Base-by-base conservation (phyloP, 2,888 invertebrate species). In the Deilephila elpenor region DNA sequence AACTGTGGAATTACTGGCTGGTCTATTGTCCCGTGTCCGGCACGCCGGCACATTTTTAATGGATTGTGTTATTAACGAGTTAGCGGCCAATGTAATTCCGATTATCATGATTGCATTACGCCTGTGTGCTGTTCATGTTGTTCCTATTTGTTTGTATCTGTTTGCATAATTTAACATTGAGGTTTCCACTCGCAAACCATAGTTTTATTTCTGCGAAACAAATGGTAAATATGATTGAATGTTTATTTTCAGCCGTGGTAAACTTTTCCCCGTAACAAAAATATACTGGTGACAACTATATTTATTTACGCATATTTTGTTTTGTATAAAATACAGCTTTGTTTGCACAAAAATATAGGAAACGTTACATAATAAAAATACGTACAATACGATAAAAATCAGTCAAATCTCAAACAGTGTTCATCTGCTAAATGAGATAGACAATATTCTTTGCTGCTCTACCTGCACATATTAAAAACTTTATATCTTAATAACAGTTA, bases 11-110 rank as follows among this genome's bases (percentile, higher is more conserved):
- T 5, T 44, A 44, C 44, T 44, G 44, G 44, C 44, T 11, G 14
- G 44, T 44, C 44, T 44, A 44, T 29, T 29, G 37, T 14, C 60
- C 11, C 34, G 59, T 71, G 76, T 75, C 78, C 77, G 20, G 64
- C 77, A 72, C 73, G 75, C 75, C 74, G 70, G 76, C 80, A 75
- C 76, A 80, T 80, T 77, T 78, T 81, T 82, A 79, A 82, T 80
- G 64, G 64, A 37, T 64, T 37, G 37, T 60, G 25, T 20, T 37
- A 62, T 34, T 34, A 62, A 62, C 32, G 37, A 37, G 64, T 37
- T 61, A n/a, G 20, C n/a, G 34, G 37, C 37, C 8, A 37, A 20
- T 37, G 64, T 20, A 37, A 64, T 20, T 64, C n/a, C 20, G 37
- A 64, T 37, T 37, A n/a, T n/a, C n/a, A 11, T 37, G n/a, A 37